Conservation (phyloP, 2,113 vertebrate genomes). For the Neotoma lepida region DNA sequence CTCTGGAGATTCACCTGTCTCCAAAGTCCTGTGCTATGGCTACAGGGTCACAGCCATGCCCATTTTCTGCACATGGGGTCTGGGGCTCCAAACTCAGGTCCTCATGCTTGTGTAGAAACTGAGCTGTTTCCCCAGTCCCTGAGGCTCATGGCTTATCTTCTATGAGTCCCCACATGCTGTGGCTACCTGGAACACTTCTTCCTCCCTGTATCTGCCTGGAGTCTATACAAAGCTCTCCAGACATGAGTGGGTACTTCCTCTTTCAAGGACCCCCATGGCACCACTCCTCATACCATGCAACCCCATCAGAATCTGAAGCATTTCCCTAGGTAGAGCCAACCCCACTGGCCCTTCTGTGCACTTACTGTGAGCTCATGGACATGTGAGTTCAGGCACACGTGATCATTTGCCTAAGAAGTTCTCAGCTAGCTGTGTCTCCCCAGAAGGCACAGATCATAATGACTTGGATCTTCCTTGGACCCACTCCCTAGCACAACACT, state of each 20-base stretch:
- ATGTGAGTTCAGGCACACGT: neutral
- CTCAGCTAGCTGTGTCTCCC: neutral
- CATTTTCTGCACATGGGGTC: neutral
- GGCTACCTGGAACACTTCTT: neutral
- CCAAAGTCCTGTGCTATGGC: no score
- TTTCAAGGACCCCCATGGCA: neutral
- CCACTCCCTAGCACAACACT: neutral
- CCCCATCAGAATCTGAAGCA: neutral
- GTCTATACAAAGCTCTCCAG: neutral
- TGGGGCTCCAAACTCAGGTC: neutral
- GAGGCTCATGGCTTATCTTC: neutral
- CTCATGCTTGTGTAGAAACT: neutral
- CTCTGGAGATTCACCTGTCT: neutral
- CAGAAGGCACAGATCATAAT: neutral
- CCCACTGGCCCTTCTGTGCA: neutral
- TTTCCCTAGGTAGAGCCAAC: neutral
- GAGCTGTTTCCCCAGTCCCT: neutral
- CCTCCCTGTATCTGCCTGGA: neutral
- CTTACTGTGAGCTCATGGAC: neutral
- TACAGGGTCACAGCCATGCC: neutral
- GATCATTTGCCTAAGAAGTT: neutral
- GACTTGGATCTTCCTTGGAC: neutral
- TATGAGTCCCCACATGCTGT: rapidly evolving
- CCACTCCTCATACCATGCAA: neutral
- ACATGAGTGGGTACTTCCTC: neutral